A percentile compares a stretch with the other conserved stretches of the same genome.
These are phyloP conservation scores for Serinus canaria DNA, from an alignment of 2,113 vertebrate species.

Conservation along the genomic window DNA sequence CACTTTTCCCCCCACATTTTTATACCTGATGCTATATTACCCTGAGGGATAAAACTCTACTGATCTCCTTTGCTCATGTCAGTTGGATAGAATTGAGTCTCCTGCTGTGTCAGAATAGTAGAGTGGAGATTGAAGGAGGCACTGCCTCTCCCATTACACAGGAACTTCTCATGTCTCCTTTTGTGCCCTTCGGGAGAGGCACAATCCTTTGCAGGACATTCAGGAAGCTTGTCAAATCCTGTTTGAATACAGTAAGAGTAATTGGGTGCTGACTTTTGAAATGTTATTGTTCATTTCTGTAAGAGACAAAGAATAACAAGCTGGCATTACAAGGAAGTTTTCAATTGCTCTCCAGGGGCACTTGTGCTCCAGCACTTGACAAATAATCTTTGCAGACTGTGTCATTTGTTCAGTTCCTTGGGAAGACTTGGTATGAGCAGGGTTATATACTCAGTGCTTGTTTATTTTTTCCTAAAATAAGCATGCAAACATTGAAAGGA, in stretches of 20 bases:
- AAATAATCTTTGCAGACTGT: neutral
- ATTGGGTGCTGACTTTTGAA: neutral
- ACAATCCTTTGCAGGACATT: neutral
- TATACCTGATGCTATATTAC: neutral
- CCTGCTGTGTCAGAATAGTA: neutral
- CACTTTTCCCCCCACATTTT: neutral
- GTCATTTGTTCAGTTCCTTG: neutral
- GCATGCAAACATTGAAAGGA: neutral
- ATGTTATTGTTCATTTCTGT: neutral
- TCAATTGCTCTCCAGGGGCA: neutral
- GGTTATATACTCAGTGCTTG: neutral
- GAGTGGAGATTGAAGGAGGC: neutral
- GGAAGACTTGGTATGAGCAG: neutral
- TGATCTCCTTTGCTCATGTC: neutral
- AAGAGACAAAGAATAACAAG: neutral
- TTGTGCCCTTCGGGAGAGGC: neutral
- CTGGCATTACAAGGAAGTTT: neutral
- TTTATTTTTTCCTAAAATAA: neutral
- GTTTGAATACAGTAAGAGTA: neutral
- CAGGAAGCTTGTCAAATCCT: neutral
- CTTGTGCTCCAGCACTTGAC: neutral
- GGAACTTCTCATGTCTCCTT: accelerated
- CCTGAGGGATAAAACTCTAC: neutral
- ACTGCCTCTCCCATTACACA: neutral
- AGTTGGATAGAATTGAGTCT: neutral